Percentiles rank a stretch among this genome's conserved stretches.
These are phyloP conservation scores for Conus ventricosus DNA, from an alignment of 1,140 invertebrate genomes.

Conservation along the genomic window DNA sequence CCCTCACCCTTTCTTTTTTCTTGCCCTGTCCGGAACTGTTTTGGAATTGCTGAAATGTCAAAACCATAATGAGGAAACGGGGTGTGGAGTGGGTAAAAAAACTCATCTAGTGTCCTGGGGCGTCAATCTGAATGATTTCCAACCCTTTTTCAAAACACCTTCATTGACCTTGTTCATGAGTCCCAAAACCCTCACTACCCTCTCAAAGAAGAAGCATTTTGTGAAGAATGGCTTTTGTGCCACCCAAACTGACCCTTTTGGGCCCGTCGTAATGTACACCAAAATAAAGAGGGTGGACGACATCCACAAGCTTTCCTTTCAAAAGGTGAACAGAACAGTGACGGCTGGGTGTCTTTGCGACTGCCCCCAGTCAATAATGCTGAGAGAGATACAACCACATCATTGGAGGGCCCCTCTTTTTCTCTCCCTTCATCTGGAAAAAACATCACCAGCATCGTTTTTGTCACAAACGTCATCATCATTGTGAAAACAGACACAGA, in stretches of 20 bases:
- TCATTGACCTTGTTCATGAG: constrained; percentile 81
- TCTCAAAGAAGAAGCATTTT: constrained; percentile 24
- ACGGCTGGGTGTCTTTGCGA: constrained; percentile 39
- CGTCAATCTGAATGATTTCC: constrained; percentile 39
- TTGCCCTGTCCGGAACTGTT: background rate
- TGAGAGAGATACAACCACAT: constrained; percentile 68
- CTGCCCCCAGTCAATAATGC: constrained; percentile 47
- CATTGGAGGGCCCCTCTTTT: constrained; percentile 66
- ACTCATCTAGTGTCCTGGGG: constrained; percentile 27
- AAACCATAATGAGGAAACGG: constrained; percentile 57
- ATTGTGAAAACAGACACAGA: no score
- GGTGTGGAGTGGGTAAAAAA: constrained; percentile 41
- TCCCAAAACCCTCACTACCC: constrained; percentile 74
- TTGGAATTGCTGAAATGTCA: constrained; percentile 45
- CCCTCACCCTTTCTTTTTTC: constrained; percentile 11
- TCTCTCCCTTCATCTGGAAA: constrained; percentile 43
- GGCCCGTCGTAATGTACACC: constrained; percentile 64
- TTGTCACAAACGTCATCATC: background rate
- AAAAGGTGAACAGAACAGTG: constrained; percentile 8
- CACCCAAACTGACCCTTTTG: constrained; percentile 42
- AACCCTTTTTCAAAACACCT: constrained; percentile 73
- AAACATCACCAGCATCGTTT: background rate
- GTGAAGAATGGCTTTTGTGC: constrained; percentile 19
- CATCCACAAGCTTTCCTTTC: constrained; percentile 22
- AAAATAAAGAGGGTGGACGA: constrained; percentile 64